Base-by-base conservation (phyloP, 2,113 vertebrate genomes). In the Misgurnus mizolepis region DNA sequence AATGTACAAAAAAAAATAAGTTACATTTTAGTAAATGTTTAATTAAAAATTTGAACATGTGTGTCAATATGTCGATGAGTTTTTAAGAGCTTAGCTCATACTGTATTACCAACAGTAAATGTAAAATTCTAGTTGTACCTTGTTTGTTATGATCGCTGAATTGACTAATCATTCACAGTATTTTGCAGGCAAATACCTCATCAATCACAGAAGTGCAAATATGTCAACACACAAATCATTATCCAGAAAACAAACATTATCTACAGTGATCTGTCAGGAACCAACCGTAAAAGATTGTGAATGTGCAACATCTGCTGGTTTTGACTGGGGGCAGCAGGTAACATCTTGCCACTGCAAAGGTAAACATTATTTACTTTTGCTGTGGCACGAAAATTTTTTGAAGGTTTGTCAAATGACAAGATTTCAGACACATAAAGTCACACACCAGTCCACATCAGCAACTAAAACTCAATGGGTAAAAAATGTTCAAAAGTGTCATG, bases 291-390 rank as follows among this genome's bases (percentile, higher is more conserved):
- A 11, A 6, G 4, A 4, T 11, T 53, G 50, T 53, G 50, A 1
- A 56, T 18, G 55, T 58, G 17, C 3, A 58, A 40, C 39, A 7
- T 49, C n/a, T 18, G 53, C 65, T 41, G 53, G 67, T 67, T 86
- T 72, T 80, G 71, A 89, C 80, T 80, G 41, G 53, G 56, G 68
- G 76, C 84, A 80, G 82, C 60, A 67, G 66, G 82, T 64, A 62
- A 14, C 40, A 68, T 86, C 78, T 80, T 82, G 72, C 82, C 14
- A 62, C 80, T 62, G 80, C 47, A 34, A 34, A 34, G 27, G 27
- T 34, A 34, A 34, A 34, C 27, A 34, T 15, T 61, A 66, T 60
- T 78, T 47, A 34, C 17, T 14, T 53, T 53, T 53, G 4, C 50
- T 15, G 12, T 53, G 14, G 50, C 50, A 53, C 50, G 5, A 53